Base-by-base conservation (phyloP, 2,797 vertebrate species). In the Sitta carolinensis region DNA sequence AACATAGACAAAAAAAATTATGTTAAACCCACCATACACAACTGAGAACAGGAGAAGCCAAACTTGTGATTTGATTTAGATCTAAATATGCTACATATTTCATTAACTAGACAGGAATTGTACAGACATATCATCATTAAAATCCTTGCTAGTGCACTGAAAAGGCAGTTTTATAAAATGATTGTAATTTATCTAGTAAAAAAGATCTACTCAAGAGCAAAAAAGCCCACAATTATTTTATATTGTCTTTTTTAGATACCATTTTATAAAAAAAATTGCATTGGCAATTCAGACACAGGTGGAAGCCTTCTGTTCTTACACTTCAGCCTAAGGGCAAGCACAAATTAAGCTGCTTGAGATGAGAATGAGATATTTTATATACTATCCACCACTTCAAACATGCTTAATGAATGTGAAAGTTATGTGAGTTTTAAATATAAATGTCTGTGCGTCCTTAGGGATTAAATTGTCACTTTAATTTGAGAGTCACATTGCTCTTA, bases 61-160 rank as follows among this genome's bases (percentile, higher is more conserved):
- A 85, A 80, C 58, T 48, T 83, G 36, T 75, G 66, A 68, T 75
- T 73, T 80, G 75, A 89, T 93, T 89, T 89, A 84, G 70, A 86
- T 58, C 32, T 68, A 84, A 87, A 76, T 84, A 42, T 34, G 36
- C 42, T 78, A 73, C 69, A 48, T 83, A 84, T 91, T 90, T 93
- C 73, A 84, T 85, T 89, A 95, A 80, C 72, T 70, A 75, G 79
- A 87, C 38, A 72, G 59, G 62, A 85, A 87, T 38, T 29, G 36
- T 66, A 78, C 55, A 90, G 83, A 79, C 48, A 11, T 30, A 63
- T 52, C 67, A 66, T 86, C 67, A 89, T 89, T 92, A 84, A 95
- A 94, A 81, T 91, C 52, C 78, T 79, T 2, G 1, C 83, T 82
- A 61, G 32, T 57, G 50, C 70, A 73, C 36, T 79, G 67, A 94